Evolutionary conservation across 2,888 invertebrate species (phyloP), one percentile per base, ranked within the genome.

Genomic region (Mayetiola destructor): DNA sequence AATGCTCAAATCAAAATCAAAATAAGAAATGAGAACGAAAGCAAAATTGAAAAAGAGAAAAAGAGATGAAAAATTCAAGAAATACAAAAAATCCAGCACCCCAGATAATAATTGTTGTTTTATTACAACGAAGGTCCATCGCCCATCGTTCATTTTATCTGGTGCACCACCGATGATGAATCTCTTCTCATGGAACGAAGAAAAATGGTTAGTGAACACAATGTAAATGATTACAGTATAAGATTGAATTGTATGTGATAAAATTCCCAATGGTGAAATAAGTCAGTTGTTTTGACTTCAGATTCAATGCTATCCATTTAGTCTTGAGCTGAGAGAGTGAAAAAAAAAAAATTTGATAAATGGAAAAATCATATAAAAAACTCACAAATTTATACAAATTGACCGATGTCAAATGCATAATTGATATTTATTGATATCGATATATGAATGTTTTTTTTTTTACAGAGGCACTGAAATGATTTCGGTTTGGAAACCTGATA

Each of bases 91-190:
- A 40, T 8, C 10, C 27, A 48, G n/a, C 23, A 42, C 48, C 48
- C 48, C n/a, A 27, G n/a, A 48, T 48, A 48, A 48, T n/a, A n/a
- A n/a, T 27, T 48, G 27, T n/a, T 48, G 48, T 23, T 48, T 27
- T 27, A 48, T 48, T 48, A 48, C 27, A 48, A 27, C 27, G 27
- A n/a, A n/a, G n/a, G n/a, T n/a, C n/a, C n/a, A n/a, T n/a, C n/a
- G n/a, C n/a, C n/a, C n/a, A n/a, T n/a, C n/a, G n/a, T n/a, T n/a
- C n/a, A n/a, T n/a, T n/a, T n/a, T n/a, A n/a, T n/a, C n/a, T n/a
- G n/a, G n/a, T n/a, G n/a, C n/a, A n/a, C n/a, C 3, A 16, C 6
- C 27, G 3, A 16, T 48, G 27, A 48, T 27, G 27, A 48, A 48
- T 48, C 48, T 48, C n/a, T 32, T 32, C 32, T 9, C 6, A 32